phyloP scores from a whole-genome alignment of 2,888 invertebrate species.

The Agriopis leucophaearia region DNA sequence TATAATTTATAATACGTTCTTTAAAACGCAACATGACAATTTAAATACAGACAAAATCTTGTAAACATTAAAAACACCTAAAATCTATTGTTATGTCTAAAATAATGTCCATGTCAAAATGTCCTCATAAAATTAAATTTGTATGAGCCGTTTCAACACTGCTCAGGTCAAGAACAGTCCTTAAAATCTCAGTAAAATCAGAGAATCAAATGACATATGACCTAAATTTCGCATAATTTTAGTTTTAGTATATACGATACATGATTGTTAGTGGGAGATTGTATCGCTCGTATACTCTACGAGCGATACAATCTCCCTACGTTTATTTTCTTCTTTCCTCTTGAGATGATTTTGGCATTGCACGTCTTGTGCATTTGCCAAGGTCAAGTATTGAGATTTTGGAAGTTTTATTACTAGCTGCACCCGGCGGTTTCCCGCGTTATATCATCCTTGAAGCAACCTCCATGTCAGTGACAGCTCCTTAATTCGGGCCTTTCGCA shows the following conservation, averaged over 20 bases:
- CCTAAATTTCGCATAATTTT: slow-evolving; percentile 18
- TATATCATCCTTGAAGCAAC: no score
- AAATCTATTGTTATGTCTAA: slow-evolving; percentile 31
- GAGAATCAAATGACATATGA: slow-evolving; percentile 28
- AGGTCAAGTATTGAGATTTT: no score
- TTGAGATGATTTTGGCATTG: no score
- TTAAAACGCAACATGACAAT: background rate
- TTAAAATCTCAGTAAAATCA: slow-evolving; percentile 29
- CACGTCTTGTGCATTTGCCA: no score
- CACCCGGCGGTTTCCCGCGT: no score
- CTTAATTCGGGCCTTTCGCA: no score
- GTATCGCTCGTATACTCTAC: background rate
- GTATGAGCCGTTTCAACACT: slow-evolving; percentile 30
- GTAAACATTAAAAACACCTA: slow-evolving; percentile 6
- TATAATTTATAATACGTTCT: background rate
- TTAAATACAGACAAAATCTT: background rate
- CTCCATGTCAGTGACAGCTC: no score
- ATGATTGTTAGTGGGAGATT: slow-evolving; percentile 14
- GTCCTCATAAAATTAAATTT: slow-evolving; percentile 30
- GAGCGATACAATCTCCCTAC: no score
- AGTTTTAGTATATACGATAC: slow-evolving; percentile 1
- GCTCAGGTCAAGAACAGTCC: slow-evolving; percentile 31
- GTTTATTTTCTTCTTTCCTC: no score
- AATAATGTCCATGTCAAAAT: slow-evolving; percentile 29
- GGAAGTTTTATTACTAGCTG: no score